Evolutionary conservation across 1,140 invertebrate species (phyloP).

Genomic region (Gyrodactylus bullatarudis): DNA sequence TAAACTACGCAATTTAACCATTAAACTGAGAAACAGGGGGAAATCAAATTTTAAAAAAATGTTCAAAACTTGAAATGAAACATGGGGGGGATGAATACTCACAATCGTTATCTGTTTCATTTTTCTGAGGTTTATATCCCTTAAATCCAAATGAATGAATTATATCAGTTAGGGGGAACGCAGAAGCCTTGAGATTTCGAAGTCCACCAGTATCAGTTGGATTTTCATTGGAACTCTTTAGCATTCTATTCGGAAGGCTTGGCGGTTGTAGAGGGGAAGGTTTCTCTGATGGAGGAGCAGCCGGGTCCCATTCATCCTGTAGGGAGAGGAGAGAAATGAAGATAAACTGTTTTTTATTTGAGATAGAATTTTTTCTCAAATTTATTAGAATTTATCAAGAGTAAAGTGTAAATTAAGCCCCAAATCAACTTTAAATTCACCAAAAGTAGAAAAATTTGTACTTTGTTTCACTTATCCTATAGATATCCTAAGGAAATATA

Average conservation of each 20-base stretch:
- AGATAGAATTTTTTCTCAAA: no score
- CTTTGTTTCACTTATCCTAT: no score
- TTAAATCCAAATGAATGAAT: neutral
- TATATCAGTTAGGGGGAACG: neutral
- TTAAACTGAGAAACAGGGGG: no score
- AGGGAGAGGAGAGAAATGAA: neutral
- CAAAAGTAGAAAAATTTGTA: no score
- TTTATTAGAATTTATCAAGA: no score
- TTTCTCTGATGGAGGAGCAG: neutral
- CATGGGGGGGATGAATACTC: neutral
- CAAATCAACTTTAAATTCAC: no score
- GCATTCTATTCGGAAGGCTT: neutral
- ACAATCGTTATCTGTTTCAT: neutral
- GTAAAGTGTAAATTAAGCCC: no score
- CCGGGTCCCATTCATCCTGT: neutral
- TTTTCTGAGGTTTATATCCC: neutral
- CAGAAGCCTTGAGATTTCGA: neutral
- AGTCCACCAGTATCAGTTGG: neutral
- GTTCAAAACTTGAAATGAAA: neutral
- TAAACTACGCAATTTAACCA: no score
- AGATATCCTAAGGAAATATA: no score
- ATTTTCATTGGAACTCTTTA: neutral
- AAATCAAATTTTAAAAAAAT: no score
- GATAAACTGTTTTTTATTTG: no score
- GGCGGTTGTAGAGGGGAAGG: neutral